Percentiles rank a stretch among this genome's conserved stretches.
Conservation (phyloP, 2,888 invertebrate species). For the Tenthredo livida region DNA sequence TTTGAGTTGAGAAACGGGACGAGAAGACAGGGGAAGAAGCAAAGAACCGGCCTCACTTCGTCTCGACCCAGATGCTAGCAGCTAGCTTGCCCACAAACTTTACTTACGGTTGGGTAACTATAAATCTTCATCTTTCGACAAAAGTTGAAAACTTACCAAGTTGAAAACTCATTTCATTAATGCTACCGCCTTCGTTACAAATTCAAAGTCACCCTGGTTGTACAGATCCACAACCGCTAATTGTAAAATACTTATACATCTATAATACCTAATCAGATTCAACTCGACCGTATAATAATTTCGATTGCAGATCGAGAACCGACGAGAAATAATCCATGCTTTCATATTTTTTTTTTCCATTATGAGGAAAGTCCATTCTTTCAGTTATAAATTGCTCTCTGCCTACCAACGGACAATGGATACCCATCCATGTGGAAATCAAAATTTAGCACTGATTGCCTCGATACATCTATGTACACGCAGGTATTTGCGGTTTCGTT, state of each 20-base stretch:
- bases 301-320: not conserved
- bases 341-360: not conserved
- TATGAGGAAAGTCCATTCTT: not conserved
- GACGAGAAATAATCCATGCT: not conserved
- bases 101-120: constrained; percentile 33
- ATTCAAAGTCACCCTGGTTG: constrained; percentile 31
- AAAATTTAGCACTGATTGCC: constrained; percentile 33
- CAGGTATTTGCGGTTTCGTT: constrained; percentile 30
- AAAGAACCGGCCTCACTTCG: not conserved
- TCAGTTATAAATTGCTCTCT: not conserved
- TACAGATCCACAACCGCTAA: not conserved
- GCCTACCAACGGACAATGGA: not conserved
- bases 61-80: constrained; percentile 23
- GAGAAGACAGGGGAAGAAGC: constrained; percentile 7
- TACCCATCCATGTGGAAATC: not conserved
- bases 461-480: constrained; percentile 13
- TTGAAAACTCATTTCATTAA: constrained; percentile 48
- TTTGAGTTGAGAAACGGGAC: constrained; percentile 14
- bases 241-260: constrained; percentile 11
- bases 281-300: not conserved
- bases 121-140: constrained; percentile 47
- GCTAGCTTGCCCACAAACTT: constrained; percentile 33
- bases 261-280: not conserved
- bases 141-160: constrained; percentile 35
- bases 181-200: constrained; percentile 35